phyloP scores from a whole-genome alignment of 2,113 vertebrate species.

The Chelonoidis abingdonii region DNA sequence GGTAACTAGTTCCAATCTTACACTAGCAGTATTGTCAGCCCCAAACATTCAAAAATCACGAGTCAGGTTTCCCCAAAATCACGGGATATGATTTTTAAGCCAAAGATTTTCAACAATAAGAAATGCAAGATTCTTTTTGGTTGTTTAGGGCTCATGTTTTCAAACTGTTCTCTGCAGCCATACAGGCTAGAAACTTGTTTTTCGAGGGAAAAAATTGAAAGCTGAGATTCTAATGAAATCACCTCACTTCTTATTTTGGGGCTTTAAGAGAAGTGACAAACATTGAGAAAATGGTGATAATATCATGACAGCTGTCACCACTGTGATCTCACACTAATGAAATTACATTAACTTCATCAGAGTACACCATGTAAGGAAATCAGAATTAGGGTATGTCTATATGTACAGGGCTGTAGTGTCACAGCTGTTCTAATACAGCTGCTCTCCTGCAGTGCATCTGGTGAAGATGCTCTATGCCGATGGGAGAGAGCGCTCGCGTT shows the following conservation, averaged over 20 bases:
- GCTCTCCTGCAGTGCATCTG: no score
- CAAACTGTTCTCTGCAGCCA: not conserved
- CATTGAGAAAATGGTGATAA: not conserved
- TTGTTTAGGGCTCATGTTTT: not conserved
- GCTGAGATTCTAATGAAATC: not conserved
- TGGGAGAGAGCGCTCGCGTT: no score
- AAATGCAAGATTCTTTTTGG: not conserved
- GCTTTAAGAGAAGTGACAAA: not conserved
- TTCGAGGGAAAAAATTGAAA: not conserved
- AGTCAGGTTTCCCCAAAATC: not conserved
- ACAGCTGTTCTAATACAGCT: no score
- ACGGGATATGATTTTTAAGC: not conserved
- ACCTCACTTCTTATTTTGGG: not conserved
- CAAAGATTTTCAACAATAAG: not conserved
- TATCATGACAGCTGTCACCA: rapidly evolving
- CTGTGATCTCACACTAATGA: not conserved
- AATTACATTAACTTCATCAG: not conserved
- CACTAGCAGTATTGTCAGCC: not conserved
- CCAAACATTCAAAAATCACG: not conserved
- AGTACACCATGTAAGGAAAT: not conserved
- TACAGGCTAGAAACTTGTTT: not conserved
- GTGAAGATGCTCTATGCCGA: no score
- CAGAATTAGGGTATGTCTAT: not conserved
- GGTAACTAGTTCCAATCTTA: not conserved
- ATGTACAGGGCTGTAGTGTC: no score